Conservation (phyloP, 2,888 invertebrate genomes). For the Plusia festucae region DNA sequence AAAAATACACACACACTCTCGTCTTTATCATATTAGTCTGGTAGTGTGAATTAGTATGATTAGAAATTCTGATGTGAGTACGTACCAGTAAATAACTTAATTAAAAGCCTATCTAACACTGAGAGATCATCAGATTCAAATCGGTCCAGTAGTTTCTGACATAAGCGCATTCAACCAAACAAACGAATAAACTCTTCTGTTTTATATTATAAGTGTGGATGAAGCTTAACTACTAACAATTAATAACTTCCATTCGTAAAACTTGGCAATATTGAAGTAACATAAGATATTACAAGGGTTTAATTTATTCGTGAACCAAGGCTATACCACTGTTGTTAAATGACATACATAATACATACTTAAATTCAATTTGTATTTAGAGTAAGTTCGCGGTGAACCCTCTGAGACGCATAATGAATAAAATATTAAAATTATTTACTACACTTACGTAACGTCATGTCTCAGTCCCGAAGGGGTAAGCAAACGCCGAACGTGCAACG, state of each 20-base stretch:
- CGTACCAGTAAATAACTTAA: too few species aligned
- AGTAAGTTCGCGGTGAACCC: conserved; percentile 1
- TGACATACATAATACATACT: conserved; percentile 2
- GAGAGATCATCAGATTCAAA: too few species aligned
- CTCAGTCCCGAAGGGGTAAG: conserved; percentile 3
- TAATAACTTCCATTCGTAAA: not conserved
- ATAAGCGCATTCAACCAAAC: too few species aligned
- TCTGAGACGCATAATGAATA: conserved; percentile 6
- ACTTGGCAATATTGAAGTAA: not conserved
- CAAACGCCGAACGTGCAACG: not conserved
- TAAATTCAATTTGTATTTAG: conserved; percentile 7
- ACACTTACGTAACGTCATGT: conserved; percentile 5
- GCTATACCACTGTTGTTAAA: not conserved
- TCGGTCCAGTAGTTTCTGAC: too few species aligned
- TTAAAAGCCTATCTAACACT: too few species aligned
- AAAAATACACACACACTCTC: too few species aligned
- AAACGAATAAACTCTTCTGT: too few species aligned
- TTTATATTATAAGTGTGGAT: too few species aligned
- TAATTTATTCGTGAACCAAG: not conserved
- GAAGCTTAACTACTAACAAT: not conserved
- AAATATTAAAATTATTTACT: conserved; percentile 9
- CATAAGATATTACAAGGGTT: not conserved
- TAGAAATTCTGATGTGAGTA: too few species aligned
- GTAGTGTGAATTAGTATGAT: too few species aligned
- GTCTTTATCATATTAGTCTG: too few species aligned